Evolutionary conservation across 2,113 vertebrate genomes (phyloP), one percentile per base, ranked within the genome.

Genomic region (Ammospiza nelsoni): DNA sequence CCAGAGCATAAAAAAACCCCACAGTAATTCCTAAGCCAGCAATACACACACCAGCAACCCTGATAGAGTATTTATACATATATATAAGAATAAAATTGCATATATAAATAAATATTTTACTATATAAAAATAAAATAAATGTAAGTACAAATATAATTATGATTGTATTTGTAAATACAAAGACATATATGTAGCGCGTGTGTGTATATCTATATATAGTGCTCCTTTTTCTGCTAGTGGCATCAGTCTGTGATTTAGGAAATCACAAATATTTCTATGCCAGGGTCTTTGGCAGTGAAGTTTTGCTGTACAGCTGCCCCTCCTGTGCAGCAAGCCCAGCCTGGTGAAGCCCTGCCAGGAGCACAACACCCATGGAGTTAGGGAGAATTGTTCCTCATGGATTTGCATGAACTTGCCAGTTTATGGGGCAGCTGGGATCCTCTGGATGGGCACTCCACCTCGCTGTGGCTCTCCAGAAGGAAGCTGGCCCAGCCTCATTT

Each of bases 171-270:
- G 29, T 41, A 76, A 89, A 54, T 62, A 35, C 2, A 55, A 48
- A 69, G 5, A 77, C 41, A 37, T 9, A 27, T 5, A 28, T 65
- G 29, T 3, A 28, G 15, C 6, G 6, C 17, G 57, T 25, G 21
- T 58, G 4, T 33, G 18, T 21, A 0, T 25, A 1, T 31, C 0
- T 25, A 1, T 31, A 0, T 52, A 35, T 15, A 8, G 24, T 31
- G 37, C 35, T 72, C 31, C 5, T 82, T 75, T 90, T 90, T 71
- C 52, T 59, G 33, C 19, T 33, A 7, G 19, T 13, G 22, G 29
- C 25, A 52, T 83, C 35, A 31, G 25, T 19, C 17, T 82, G 39
- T 1, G 3, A 52, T 80, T 76, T 69, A 80, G 46, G 28, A 57
- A 57, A 57, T 57, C 55, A n/a, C 20, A 80, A 49, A 46, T 37